Evolutionary conservation across 1,140 invertebrate genomes (phyloP).

Genomic region (Spodoptera litura): DNA sequence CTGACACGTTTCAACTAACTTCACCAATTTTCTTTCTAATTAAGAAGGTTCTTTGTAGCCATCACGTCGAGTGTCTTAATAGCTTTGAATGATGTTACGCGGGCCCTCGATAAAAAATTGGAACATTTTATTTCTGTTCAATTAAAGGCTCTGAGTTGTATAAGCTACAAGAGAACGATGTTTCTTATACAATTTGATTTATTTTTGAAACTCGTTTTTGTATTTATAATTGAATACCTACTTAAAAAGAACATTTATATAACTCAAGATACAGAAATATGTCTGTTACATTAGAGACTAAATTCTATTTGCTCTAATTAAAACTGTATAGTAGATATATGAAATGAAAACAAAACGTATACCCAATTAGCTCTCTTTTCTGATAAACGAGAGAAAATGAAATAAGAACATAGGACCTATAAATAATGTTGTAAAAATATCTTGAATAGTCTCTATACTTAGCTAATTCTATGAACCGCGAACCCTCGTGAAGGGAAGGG

Average conservation of each 20-base stretch:
- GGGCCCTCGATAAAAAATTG: background rate
- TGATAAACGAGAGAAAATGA: too few relatives aligned
- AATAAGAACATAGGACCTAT: too few relatives aligned
- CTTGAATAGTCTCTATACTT: too few relatives aligned
- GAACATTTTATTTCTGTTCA: conserved; percentile 6
- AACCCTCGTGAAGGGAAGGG: too few relatives aligned
- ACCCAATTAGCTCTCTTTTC: too few relatives aligned
- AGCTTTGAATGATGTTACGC: conserved; percentile 16
- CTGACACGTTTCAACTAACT: conserved; percentile 50
- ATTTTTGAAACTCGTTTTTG: background rate
- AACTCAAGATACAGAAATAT: background rate
- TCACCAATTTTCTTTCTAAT: conserved; percentile 56
- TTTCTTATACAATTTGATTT: conserved; percentile 16
- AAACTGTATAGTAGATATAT: too few relatives aligned
- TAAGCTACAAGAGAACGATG: background rate
- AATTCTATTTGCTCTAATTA: too few relatives aligned
- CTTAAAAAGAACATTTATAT: background rate
- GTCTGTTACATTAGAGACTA: background rate
- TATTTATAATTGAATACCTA: background rate
- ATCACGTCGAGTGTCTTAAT: conserved; percentile 46
- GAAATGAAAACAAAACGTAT: too few relatives aligned
- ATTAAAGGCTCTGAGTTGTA: background rate
- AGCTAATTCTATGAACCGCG: too few relatives aligned
- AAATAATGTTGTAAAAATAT: too few relatives aligned
- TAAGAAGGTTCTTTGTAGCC: conserved; percentile 50